Conservation (phyloP, 92 coral and sea anemone genomes). For the Phenganax stokvisi region DNA sequence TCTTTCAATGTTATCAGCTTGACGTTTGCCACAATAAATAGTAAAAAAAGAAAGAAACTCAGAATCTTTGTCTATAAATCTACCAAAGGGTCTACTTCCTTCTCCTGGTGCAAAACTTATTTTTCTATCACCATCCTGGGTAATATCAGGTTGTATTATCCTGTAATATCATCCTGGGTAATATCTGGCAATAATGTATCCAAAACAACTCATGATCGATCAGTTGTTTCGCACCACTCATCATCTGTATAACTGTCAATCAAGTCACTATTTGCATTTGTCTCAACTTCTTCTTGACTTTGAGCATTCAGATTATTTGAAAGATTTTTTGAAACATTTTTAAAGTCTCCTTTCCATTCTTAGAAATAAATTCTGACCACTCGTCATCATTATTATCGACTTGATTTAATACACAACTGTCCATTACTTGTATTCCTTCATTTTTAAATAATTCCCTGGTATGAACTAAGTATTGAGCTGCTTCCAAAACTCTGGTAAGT, state of each 20-base stretch:
- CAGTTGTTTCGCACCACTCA: conserved; percentile 23
- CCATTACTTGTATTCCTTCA: no score
- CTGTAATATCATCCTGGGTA: neutral
- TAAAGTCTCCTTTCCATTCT: no score
- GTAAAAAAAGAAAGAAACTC: no score
- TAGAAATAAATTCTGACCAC: conserved; percentile 31
- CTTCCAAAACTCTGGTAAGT: no score
- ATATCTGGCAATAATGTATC: conserved; percentile 44
- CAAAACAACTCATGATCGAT: neutral
- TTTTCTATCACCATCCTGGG: conserved; percentile 49
- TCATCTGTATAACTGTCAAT: conserved; percentile 38
- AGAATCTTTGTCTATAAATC: no score
- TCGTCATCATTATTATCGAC: conserved; percentile 24
- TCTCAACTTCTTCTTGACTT: conserved; percentile 24
- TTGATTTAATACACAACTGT: no score
- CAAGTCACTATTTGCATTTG: conserved; percentile 21
- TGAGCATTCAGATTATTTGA: neutral
- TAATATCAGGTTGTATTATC: conserved; percentile 34
- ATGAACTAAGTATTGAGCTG: no score
- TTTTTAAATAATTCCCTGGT: no score
- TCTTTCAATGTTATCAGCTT: no score
- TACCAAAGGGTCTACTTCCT: no score
- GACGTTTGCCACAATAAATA: no score
- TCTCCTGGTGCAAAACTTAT: neutral
- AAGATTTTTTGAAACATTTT: no score